Percentiles rank a stretch among this genome's conserved stretches.
Evolutionary conservation across 2,113 vertebrate species (phyloP).

Genomic region (Trichomycterus rosablanca): DNA sequence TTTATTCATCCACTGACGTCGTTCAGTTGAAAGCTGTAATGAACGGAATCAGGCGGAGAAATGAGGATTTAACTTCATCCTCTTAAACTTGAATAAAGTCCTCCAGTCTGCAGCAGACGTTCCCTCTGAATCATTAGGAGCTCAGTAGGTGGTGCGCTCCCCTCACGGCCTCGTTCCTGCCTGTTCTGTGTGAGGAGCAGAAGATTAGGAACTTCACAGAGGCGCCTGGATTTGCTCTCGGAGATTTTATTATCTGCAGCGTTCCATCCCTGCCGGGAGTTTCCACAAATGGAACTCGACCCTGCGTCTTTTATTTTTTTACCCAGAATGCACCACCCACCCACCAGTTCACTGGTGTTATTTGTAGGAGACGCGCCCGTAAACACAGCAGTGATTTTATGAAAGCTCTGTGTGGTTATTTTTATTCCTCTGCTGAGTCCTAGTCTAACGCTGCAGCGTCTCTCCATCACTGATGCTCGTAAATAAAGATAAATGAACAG

Average conservation of each 20-base stretch:
- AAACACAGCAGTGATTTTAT: constrained; percentile 31
- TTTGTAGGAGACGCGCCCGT: constrained; percentile 19
- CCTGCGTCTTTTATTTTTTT: not conserved
- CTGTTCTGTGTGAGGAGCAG: constrained; percentile 16
- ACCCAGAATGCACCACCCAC: too few relatives aligned
- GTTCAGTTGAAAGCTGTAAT: too few relatives aligned
- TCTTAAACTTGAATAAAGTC: too few relatives aligned
- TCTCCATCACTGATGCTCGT: constrained; percentile 6
- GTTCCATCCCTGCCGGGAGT: constrained; percentile 15
- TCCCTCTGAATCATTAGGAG: constrained; percentile 1
- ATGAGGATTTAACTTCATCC: too few relatives aligned
- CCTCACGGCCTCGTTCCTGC: constrained; percentile 2
- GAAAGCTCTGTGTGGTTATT: constrained; percentile 25
- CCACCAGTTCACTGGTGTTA: constrained; percentile 13
- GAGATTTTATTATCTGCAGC: constrained; percentile 33
- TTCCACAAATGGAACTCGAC: constrained; percentile 25
- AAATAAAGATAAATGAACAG: constrained; percentile 16
- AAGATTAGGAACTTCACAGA: constrained; percentile 36
- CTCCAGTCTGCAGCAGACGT: not conserved
- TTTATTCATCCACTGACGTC: not conserved
- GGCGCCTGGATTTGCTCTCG: constrained; percentile 18
- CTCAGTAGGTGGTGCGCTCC: constrained; percentile 1
- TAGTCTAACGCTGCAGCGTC: constrained; percentile 1
- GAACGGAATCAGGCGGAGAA: too few relatives aligned
- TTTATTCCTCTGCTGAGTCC: constrained; percentile 9